A percentile compares a stretch with the other conserved stretches of the same genome.
phyloP scores from a whole-genome alignment of 2,797 vertebrate genomes.

The Cirrhinus molitorella region DNA sequence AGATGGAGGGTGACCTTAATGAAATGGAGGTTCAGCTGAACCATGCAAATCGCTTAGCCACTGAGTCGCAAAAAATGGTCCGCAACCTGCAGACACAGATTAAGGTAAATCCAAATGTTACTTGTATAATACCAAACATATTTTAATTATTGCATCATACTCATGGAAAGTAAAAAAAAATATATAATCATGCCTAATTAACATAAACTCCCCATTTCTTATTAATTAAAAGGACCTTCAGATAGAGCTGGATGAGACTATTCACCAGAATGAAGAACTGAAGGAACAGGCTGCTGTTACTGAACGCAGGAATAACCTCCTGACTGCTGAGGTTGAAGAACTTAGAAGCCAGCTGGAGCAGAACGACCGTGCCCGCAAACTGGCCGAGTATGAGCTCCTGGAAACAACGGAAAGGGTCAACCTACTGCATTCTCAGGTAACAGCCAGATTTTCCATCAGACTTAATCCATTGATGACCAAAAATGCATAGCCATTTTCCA shows the following conservation, averaged over 20 bases:
- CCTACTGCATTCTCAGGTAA: conserved; percentile 90
- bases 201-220: background rate
- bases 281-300: conserved; percentile 87
- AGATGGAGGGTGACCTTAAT: conserved; percentile 94
- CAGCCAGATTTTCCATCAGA: background rate
- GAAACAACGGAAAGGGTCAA: conserved; percentile 90
- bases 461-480: background rate
- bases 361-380: conserved; percentile 86
- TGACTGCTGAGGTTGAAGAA: conserved; percentile 89
- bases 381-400: conserved; percentile 91
- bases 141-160: background rate
- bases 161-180: background rate
- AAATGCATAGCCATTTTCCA: conserved; percentile 7
- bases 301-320: conserved; percentile 87
- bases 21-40: conserved; percentile 94
- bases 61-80: conserved; percentile 86
- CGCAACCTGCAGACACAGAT: conserved; percentile 89
- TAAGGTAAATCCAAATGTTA: conserved; percentile 80
- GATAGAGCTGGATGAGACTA: conserved; percentile 87
- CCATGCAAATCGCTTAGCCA: conserved; percentile 87
- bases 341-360: conserved; percentile 86
- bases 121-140: background rate
- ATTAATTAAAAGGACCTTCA: conserved; percentile 83
- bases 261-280: conserved; percentile 85
- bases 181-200: background rate